Base-by-base conservation (phyloP, 1,140 invertebrate genomes). In the Megalonaias nervosa region DNA sequence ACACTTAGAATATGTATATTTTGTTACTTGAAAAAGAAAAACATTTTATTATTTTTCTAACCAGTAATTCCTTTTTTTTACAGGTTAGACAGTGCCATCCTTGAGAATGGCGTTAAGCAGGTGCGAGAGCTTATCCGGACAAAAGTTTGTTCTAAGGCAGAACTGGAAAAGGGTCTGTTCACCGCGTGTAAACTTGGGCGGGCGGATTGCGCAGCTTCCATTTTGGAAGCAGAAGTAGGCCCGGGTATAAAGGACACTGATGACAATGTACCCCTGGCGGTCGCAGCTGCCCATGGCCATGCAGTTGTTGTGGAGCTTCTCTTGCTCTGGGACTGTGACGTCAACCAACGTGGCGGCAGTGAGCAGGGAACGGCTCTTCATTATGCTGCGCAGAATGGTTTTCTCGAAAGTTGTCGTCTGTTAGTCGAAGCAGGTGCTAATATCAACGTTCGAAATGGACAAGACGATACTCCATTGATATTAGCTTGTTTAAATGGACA, bases 401-500 rank as follows among this genome's bases (percentile, higher is more conserved):
- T 92, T 23, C 89, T 91, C n/a, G 85, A 91, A 48, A 93, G 92
- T 74, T 86, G 93, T 56, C 90, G 92, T 71, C 77, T 92, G 12
- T 81, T 94, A n/a, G 87, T 93, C 6, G 88, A 89, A 6, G 85
- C 88, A 19, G 85, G 84, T 48, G 88, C 89, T 12, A 82, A 85
- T 77, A 78, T 87, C 14, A 87, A 89, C 74, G 71, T 77, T 17
- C 69, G 79, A 57, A 88, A 90, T 79, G 75, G 81, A 23, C 67
- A 82, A 58, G 83, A 84, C 16, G 97, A 96, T 58, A 97, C 97
- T 17, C 96, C 96, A 9, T 92, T 97, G 61, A 97, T 97, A 86
- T 92, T 97, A 82, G 94, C 96, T 12, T 94, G 96, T 6, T 95
- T 95, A 19, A 94, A 95, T 89, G 96, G 96, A 2, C 95, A 97